These are phyloP conservation scores for Mastomys natalensis DNA, from an alignment of 2,113 vertebrate genomes.

Conservation along the genomic window DNA sequence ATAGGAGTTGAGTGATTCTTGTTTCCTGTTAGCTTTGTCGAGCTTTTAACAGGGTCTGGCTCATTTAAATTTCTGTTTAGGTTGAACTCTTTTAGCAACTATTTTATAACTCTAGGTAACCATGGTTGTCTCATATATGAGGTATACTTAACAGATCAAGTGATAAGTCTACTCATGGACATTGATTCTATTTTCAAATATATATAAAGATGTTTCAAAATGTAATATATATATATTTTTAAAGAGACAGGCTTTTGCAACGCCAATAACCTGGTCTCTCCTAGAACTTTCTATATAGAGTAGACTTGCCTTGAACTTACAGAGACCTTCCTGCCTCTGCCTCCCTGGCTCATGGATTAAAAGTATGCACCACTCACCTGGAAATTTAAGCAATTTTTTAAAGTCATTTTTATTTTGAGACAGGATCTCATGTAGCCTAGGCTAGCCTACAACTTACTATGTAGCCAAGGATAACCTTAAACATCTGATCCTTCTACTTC, in stretches of 20 bases:
- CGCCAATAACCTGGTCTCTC: not conserved
- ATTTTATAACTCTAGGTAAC: not conserved
- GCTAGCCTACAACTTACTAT: not conserved
- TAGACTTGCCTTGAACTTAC: not conserved
- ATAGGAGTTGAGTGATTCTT: not conserved
- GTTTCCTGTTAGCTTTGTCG: not conserved
- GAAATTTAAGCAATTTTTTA: not conserved
- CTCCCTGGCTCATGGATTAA: not conserved
- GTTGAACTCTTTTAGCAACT: not conserved
- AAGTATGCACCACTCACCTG: not conserved
- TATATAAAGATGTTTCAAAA: not conserved
- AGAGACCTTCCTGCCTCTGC: not conserved
- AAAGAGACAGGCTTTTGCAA: not conserved
- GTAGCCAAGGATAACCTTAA: not conserved
- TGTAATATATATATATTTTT: not conserved
- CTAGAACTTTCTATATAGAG: not conserved
- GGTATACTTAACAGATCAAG: not conserved
- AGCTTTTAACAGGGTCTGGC: not conserved
- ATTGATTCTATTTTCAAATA: not conserved
- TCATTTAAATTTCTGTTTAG: not conserved
- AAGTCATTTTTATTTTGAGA: not conserved
- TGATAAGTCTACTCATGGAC: not conserved
- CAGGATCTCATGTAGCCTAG: not conserved
- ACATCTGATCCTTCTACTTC: not conserved
- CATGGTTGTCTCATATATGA: not conserved